Percentiles rank a stretch among this genome's conserved stretches.
phyloP scores from a whole-genome alignment of 2,797 vertebrate species.

The Pangasius sanitwongsei region DNA sequence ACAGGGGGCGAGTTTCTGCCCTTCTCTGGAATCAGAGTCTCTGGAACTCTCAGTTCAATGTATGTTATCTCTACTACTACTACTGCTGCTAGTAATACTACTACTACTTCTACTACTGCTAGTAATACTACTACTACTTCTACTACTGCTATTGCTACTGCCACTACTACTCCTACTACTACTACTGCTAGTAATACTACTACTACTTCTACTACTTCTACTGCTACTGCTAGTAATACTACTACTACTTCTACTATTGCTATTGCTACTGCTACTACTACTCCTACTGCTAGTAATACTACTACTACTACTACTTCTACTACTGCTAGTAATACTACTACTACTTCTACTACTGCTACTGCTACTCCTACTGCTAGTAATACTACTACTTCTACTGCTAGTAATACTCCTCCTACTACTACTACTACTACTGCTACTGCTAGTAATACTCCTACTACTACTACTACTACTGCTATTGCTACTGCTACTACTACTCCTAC shows the following conservation, averaged over 20 bases:
- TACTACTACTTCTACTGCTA: too few species aligned
- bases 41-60: background rate
- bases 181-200: too few species aligned
- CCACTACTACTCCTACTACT: too few species aligned
- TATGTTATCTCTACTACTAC: background rate
- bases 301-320: background rate
- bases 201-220: too few species aligned
- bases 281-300: background rate
- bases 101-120: too few species aligned
- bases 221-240: background rate
- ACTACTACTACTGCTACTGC: background rate
- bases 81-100: too few species aligned
- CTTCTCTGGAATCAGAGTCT: background rate
- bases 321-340: background rate
- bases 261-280: background rate
- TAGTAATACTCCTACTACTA: background rate
- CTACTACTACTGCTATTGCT: background rate
- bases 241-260: too few species aligned
- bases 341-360: background rate
- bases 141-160: fast-evolving
- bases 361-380: background rate
- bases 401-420: background rate
- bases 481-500: background rate
- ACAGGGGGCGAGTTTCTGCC: background rate
- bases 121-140: too few species aligned